Evolutionary conservation across 64 coral and sea anemone genomes (phyloP), one percentile per base, ranked within the genome.

Genomic region (Pachyseris speciosa): DNA sequence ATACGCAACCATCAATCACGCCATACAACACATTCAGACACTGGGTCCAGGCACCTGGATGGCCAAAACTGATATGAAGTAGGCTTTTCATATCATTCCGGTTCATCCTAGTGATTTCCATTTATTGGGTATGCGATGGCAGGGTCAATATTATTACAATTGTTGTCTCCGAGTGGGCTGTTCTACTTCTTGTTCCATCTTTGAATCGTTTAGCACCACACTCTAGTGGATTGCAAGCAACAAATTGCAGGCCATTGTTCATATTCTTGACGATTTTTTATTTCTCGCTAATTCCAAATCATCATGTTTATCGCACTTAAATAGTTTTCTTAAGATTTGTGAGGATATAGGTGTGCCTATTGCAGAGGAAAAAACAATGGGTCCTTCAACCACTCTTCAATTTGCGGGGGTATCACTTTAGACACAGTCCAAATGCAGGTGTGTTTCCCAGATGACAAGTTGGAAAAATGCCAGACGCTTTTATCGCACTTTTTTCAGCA

Each of bases 61-160:
- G 37, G 64, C 63, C 4, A 86, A 86, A 36, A 86, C 64, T 7
- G 84, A 86, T 71, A 43, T 86, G 11, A 42, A 44, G 13, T 70
- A 16, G 22, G 84, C 84, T 4, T 86, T 86, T 52, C 34, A 33
- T 11, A 88, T 77, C 10, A 76, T 77, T n/a, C 86, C 86, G 5
- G 76, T 88, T 61, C 86, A 88, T 80, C 87, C 74, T 12, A 11
- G 19, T 13, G 87, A 89, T 25, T 80, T 51, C 40, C 15, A 31
- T 3, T 45, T 78, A 28, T 26, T 89, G 1, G 87, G 72, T 9
- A 43, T 89, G n/a, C 34, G 44, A 11, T 89, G 55, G 53, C 7
- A 89, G 3, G 45, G 33, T 5, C 26, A 37, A 25, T 90, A 67
- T 64, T 89, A 89, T 42, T 89, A 31, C 20, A 58, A 89, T 79